A percentile compares a stretch with the other conserved stretches of the same genome.
These are phyloP conservation scores for Drosophila ogumai DNA, from an alignment of 1,140 invertebrate genomes.

Conservation along the genomic window DNA sequence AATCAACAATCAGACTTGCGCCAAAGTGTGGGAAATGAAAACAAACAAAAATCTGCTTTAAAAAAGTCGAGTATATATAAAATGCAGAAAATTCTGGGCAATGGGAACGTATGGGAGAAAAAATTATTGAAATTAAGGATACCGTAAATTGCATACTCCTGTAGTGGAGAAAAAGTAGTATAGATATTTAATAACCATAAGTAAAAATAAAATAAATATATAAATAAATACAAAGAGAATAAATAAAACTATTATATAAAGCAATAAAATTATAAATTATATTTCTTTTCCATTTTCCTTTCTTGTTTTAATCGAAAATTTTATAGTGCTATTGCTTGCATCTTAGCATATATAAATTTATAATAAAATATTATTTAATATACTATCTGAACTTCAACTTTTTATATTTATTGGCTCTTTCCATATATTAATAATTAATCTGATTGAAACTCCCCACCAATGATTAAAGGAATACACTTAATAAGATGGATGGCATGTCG, in stretches of 20 bases:
- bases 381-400: neutral
- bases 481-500: neutral
- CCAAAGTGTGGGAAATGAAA: conserved; percentile 7
- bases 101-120: neutral
- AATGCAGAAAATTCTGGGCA: conserved; percentile 8
- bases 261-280: too few species aligned
- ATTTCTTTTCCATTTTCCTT: too few species aligned
- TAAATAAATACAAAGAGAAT: too few species aligned
- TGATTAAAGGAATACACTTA: conserved; percentile 5
- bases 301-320: too few species aligned
- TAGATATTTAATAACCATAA: too few species aligned
- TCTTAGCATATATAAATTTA: neutral
- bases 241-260: too few species aligned
- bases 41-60: conserved; percentile 9
- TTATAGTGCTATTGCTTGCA: too few species aligned
- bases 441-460: neutral
- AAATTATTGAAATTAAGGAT: neutral
- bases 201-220: too few species aligned
- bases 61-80: conserved; percentile 21
- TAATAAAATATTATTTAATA: neutral
- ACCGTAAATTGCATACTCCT: neutral
- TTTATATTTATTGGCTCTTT: neutral
- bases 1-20: conserved; percentile 43
- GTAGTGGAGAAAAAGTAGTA: neutral
- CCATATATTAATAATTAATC: neutral